Evolutionary conservation across 2,113 vertebrate species (phyloP).

Genomic region (Pipa parva): DNA sequence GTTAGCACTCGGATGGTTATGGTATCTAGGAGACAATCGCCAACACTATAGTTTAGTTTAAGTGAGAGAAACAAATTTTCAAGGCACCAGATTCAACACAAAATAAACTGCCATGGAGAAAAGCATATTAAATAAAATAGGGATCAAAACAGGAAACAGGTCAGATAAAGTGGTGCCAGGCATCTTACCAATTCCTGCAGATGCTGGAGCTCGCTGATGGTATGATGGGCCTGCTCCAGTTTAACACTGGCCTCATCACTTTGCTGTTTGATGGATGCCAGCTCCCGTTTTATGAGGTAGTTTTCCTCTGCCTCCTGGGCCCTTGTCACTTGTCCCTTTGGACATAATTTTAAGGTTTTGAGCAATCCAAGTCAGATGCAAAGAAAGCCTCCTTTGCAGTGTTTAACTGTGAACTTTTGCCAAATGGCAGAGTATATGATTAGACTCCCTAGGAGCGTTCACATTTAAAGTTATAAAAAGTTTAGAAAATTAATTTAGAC

Average conservation of each 20-base stretch:
- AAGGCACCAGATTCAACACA: background rate
- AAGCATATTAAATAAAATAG: background rate
- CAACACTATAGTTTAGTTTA: background rate
- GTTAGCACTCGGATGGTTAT: no score
- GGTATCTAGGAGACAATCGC: no score
- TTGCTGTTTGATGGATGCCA: constrained; percentile 96
- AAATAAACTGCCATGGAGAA: background rate
- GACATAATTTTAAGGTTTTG: constrained; percentile 79
- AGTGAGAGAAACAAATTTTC: background rate
- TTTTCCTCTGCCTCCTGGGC: constrained; percentile 99
- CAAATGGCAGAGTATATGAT: constrained; percentile 18
- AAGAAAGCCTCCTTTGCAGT: constrained; percentile 58
- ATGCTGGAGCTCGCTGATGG: constrained; percentile 89
- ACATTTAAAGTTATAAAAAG: constrained; percentile 42
- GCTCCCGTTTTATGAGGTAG: constrained; percentile 98
- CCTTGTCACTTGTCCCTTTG: constrained; percentile 99
- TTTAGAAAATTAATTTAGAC: constrained; percentile 40
- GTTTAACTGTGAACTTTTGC: constrained; percentile 56
- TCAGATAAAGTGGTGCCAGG: constrained; percentile 56
- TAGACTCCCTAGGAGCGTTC: constrained; percentile 40
- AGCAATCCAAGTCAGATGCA: constrained; percentile 62
- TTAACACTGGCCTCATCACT: constrained; percentile 88
- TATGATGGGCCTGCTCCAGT: constrained; percentile 89
- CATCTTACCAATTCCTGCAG: constrained; percentile 89
- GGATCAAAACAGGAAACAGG: constrained; percentile 38